Evolutionary conservation across 2,888 invertebrate genomes (phyloP), one percentile per base, ranked within the genome.

Genomic region (Chymomyza caudatula): DNA sequence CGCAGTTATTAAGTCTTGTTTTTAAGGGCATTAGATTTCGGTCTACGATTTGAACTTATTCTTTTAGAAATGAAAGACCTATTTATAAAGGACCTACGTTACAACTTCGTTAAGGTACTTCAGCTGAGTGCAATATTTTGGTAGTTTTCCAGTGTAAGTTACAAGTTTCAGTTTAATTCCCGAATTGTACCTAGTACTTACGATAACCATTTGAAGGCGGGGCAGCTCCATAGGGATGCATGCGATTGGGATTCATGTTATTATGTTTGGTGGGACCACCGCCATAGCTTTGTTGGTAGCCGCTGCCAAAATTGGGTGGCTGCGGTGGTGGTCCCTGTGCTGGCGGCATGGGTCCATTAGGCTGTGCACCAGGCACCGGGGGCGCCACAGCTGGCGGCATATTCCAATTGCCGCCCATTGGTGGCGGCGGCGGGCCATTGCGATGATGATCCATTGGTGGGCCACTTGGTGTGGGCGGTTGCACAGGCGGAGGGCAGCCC

Each of bases 211-310:
- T 82, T 49, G 84, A 67, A 60, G 70, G 85, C 43, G 78, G 79
- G 8, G 77, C 77, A 20, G 76, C 37, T 3, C 72, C 63, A 56
- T 93, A 93, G 90, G 93, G 93, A 91, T 92, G 95, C 94, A 91
- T 96, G 94, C 77, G 96, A 94, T 87, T 95, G 37, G 78, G 67
- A 93, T 93, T 87, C 92, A 93, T 90, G 92, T 94, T 88, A 54
- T 60, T 75, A 23, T 94, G 94, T 71, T 96, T 93, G 90, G 96
- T 93, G 0, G 97, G 96, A 0, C 97, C 97, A 23, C 96, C 97
- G 1, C 94, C 93, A 87, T 95, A 96, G 65, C 93, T 93, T 88
- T 96, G 96, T 78, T 96, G 96, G 89, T 96, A 96, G 52, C 94
- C 94, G 66, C 63, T 93, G 92, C 59, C 96, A 61, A 89, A 89